Conservation (phyloP, 2,113 vertebrate species). For the Bos javanicus region DNA sequence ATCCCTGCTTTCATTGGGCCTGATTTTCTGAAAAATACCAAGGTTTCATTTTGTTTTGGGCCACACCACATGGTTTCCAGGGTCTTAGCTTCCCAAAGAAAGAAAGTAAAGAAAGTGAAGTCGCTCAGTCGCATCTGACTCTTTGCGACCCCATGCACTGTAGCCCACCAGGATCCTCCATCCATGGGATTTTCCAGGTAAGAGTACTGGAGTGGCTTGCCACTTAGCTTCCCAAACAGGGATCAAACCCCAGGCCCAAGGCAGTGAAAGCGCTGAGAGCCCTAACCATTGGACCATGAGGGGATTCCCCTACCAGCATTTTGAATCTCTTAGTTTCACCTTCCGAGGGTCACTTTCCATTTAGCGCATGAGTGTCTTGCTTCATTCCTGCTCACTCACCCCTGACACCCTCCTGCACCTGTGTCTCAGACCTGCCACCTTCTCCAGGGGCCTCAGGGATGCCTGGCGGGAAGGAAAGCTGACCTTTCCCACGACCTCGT, state of each 20-base stretch:
- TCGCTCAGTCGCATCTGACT: not conserved
- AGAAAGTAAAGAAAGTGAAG: not conserved
- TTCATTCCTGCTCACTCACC: not conserved
- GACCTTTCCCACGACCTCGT: accelerated
- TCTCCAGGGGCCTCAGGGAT: too few relatives aligned
- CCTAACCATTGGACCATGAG: not conserved
- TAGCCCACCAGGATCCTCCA: not conserved
- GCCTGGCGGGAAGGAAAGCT: not conserved
- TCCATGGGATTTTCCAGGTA: not conserved
- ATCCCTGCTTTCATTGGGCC: accelerated
- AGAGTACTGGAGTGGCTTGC: not conserved
- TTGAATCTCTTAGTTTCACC: not conserved
- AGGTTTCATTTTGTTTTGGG: too few relatives aligned
- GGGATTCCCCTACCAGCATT: not conserved
- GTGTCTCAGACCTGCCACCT: not conserved
- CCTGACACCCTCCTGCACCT: accelerated
- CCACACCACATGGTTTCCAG: not conserved
- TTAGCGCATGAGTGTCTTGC: accelerated
- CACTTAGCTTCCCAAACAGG: not conserved
- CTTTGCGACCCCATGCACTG: not conserved
- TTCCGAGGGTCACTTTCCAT: accelerated
- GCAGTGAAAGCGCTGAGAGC: not conserved
- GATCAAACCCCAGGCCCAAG: not conserved
- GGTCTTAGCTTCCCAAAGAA: not conserved
- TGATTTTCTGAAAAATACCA: not conserved